phyloP scores from a whole-genome alignment of 2,113 vertebrate species.

The Geococcyx californianus region DNA sequence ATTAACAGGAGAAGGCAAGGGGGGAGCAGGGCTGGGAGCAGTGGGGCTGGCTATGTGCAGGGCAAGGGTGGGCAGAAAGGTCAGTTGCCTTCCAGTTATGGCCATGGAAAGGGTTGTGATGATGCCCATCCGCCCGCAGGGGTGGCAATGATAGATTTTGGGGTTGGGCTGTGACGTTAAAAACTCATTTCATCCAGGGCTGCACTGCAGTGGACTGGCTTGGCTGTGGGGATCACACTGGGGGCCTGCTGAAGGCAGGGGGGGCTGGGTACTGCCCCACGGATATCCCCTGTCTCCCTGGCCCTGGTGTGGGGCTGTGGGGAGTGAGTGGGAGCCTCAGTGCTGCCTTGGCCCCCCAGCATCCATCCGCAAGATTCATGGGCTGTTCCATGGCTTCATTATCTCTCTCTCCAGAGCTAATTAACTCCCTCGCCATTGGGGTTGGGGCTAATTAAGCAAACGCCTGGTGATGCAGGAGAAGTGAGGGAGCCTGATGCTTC shows the following conservation, averaged over 20 bases:
- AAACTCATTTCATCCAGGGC: fast-evolving
- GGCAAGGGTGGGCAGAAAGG: background rate
- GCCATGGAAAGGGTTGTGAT: background rate
- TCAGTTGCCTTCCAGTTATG: fast-evolving
- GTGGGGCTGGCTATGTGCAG: fast-evolving
- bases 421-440: constrained; percentile 58
- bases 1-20: constrained; percentile 43
- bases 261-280: background rate
- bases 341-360: background rate
- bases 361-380: constrained; percentile 40
- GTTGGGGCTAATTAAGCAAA: constrained; percentile 23
- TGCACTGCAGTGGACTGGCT: background rate
- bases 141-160: fast-evolving
- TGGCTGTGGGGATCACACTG: fast-evolving
- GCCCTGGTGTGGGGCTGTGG: background rate
- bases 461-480: background rate
- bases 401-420: constrained; percentile 73
- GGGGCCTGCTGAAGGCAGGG: fast-evolving
- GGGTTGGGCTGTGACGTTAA: background rate
- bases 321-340: background rate
- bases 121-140: too few relatives aligned
- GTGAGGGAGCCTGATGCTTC: background rate
- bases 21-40: background rate
- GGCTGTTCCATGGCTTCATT: constrained; percentile 50
- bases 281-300: background rate